These are phyloP conservation scores for Hippocampus zosterae DNA, from an alignment of 2,113 vertebrate species.

Conservation along the genomic window DNA sequence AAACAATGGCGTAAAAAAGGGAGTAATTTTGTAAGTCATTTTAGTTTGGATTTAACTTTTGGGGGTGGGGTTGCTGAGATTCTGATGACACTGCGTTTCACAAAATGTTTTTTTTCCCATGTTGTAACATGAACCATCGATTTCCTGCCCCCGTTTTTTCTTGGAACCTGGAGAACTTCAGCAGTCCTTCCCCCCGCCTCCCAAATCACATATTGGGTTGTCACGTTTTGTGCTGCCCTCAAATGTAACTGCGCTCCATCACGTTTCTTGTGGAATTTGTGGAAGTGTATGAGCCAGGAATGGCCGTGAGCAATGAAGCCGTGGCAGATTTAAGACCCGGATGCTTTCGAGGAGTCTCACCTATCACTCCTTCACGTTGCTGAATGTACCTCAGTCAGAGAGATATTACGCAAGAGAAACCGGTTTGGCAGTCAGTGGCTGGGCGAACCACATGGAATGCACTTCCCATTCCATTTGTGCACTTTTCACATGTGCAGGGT, in stretches of 20 bases:
- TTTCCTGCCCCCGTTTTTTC: background rate
- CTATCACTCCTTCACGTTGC: background rate
- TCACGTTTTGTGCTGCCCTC: conserved; percentile 26
- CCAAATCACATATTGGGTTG: conserved; percentile 4
- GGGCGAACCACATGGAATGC: conserved; percentile 49
- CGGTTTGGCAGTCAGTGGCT: conserved; percentile 50
- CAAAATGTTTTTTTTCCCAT: background rate
- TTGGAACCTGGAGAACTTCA: conserved; percentile 10
- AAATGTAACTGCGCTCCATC: conserved; percentile 8
- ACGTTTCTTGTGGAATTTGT: conserved; percentile 43
- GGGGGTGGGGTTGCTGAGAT: background rate
- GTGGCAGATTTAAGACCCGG: conserved; percentile 1
- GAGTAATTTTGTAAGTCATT: too few relatives aligned
- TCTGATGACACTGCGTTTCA: background rate
- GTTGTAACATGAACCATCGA: background rate
- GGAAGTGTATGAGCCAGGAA: conserved; percentile 23
- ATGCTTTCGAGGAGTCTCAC: conserved; percentile 11
- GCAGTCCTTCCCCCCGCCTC: background rate
- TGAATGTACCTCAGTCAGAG: conserved; percentile 18
- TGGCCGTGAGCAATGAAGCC: conserved; percentile 20
- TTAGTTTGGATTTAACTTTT: too few relatives aligned
- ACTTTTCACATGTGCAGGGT: background rate
- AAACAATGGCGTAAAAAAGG: too few relatives aligned
- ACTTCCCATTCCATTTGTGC: background rate
- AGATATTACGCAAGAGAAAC: conserved; percentile 54